Evolutionary conservation across 2,888 invertebrate species (phyloP), one percentile per base, ranked within the genome.

Genomic region (Diachrysia chrysitis): DNA sequence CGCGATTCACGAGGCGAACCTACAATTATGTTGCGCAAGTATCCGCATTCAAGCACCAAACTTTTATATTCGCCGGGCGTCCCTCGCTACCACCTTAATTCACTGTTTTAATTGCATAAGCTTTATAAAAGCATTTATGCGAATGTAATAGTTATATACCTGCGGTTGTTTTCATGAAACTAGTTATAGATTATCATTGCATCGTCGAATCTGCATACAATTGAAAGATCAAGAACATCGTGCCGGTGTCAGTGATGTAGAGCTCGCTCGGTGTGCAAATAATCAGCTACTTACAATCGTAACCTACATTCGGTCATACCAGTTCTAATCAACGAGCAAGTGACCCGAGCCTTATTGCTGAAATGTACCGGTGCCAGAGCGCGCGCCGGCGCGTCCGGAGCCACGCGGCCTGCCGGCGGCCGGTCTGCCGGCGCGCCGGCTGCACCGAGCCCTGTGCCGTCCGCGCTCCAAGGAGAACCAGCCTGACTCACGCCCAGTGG

Each of bases 21-120:
- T 76, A 84, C 91, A 86, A 91, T 90, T 89, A 90, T 74, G 71
- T 92, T 92, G 87, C 90, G 89, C 88, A 91, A 90, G 83, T 85
- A 83, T 85, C 85, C 85, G 85, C 84, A 79, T 82, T 83, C 79
- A 76, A 72, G 71, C 68, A 78, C 73, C 66, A 79, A 82, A 85
- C 78, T 84, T 88, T 81, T 78, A 80, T 85, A 90, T 90, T 89
- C 90, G 78, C 79, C 79, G 72, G 82, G 82, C 85, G 83, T 79
- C 73, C 77, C 79, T 80, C 78, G 75, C 79, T 57, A 66, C 78
- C 61, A 82, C 78, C 78, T 77, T 81, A 79, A 85, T 87, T 88
- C 83, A 81, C 79, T 75, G 74, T 85, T 85, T 87, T 89, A 90
- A 90, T 92, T 92, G 85, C 89, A 90, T 90, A 91, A 92, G 84